These are phyloP conservation scores for Protaetia brevitarsis DNA, from an alignment of 1,140 invertebrate species.

Conservation along the genomic window DNA sequence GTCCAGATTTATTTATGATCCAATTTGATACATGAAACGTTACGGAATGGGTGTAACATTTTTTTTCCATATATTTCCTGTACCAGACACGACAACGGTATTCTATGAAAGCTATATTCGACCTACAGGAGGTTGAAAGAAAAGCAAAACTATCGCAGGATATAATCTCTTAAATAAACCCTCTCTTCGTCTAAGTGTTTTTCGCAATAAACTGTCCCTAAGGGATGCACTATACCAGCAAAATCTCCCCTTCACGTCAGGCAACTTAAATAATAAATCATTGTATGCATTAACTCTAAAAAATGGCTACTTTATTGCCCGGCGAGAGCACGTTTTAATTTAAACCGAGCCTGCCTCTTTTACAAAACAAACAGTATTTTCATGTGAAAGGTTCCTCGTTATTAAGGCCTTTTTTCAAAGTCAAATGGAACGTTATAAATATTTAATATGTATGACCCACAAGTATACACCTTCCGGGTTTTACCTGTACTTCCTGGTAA, in stretches of 20 bases:
- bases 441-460: neutral
- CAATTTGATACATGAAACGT: neutral
- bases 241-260: conserved; percentile 22
- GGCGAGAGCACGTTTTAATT: neutral
- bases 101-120: neutral
- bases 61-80: neutral
- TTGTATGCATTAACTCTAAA: conserved; percentile 24
- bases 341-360: neutral
- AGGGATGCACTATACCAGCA: conserved; percentile 30
- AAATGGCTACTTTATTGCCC: conserved; percentile 17
- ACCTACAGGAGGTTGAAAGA: conserved; percentile 26
- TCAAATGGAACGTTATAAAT: conserved; percentile 2
- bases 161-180: conserved; percentile 44
- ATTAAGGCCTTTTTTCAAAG: neutral
- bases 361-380: neutral
- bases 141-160: conserved; percentile 40
- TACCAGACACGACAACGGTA: neutral
- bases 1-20: neutral
- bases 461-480: neutral
- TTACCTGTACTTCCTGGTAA: neutral
- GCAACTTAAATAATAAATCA: conserved; percentile 29
- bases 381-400: neutral
- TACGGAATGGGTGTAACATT: neutral
- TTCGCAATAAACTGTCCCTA: conserved; percentile 44
- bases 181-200: conserved; percentile 42